These are phyloP conservation scores for Echiichthys vipera DNA, from an alignment of 2,797 vertebrate genomes.

Conservation along the genomic window DNA sequence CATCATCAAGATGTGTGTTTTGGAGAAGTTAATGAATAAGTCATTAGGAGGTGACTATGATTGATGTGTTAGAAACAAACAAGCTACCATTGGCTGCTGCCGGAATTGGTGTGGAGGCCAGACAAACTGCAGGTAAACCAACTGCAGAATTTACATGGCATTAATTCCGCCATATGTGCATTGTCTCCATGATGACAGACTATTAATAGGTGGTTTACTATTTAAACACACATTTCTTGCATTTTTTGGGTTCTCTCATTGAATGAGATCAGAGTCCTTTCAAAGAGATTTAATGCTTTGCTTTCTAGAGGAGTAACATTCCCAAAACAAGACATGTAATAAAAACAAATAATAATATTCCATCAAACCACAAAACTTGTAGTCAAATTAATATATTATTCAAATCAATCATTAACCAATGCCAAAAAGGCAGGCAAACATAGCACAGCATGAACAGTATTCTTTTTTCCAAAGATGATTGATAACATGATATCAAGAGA, in stretches of 20 bases:
- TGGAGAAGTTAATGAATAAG: conserved; percentile 85
- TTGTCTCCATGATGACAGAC: conserved; percentile 36
- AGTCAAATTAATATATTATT: no score
- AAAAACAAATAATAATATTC: no score
- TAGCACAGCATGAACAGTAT: no score
- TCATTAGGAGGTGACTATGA: conserved; percentile 84
- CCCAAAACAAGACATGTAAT: no score
- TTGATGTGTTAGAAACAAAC: conserved; percentile 82
- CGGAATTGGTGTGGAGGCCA: conserved; percentile 41
- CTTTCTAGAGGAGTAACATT: no score
- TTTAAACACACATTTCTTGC: conserved; percentile 32
- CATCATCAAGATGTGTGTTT: conserved; percentile 82
- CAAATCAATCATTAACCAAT: no score
- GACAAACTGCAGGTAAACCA: conserved; percentile 66
- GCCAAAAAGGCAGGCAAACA: no score
- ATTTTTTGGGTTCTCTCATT: conserved; percentile 9
- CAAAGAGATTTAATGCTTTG: background rate
- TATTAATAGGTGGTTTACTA: conserved; percentile 36
- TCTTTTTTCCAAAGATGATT: no score
- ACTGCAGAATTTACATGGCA: conserved; percentile 31
- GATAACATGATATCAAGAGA: no score
- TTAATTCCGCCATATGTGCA: conserved; percentile 49
- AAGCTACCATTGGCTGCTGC: conserved; percentile 63
- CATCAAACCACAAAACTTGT: no score
- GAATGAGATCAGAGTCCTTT: conserved; percentile 12